Evolutionary conservation across 2,797 vertebrate genomes (phyloP).

Genomic region (Parambassis ranga): DNA sequence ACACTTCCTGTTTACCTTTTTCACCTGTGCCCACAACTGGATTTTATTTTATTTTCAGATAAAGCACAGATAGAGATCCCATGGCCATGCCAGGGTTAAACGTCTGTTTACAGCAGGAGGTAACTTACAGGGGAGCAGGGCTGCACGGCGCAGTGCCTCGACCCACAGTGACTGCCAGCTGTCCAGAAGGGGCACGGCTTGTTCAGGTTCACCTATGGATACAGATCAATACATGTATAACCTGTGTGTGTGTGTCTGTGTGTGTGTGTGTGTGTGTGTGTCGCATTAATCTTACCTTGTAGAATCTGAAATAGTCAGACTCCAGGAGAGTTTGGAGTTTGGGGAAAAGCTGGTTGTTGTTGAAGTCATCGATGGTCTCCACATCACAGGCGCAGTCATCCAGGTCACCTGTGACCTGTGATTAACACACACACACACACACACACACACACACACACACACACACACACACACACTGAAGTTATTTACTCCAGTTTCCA

Average conservation of each 20-base stretch:
- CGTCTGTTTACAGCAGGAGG: neutral
- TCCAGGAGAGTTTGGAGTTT: constrained; percentile 86
- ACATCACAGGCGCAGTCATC: constrained; percentile 94
- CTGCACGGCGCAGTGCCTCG: constrained; percentile 87
- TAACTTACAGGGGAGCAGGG: constrained; percentile 89
- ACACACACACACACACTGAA: no score
- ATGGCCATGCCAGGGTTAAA: neutral
- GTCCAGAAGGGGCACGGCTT: constrained; percentile 93
- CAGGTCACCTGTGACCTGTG: constrained; percentile 89
- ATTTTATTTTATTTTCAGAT: no score
- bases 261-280: neutral
- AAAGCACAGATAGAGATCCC: neutral
- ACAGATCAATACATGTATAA: neutral
- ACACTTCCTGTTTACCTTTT: neutral
- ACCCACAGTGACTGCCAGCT: constrained; percentile 84
- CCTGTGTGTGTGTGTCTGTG: neutral
- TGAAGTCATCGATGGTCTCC: constrained; percentile 91
- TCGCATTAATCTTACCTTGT: constrained; percentile 79
- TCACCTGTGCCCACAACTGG: no score
- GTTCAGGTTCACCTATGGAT: constrained; percentile 87
- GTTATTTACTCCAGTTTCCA: no score
- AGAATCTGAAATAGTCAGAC: constrained; percentile 92
- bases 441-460: no score
- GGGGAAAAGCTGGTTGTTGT: constrained; percentile 88
- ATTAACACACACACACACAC: no score